A percentile compares a stretch with the other conserved stretches of the same genome.
Conservation (phyloP, 2,113 vertebrate genomes). For the Zeus faber region DNA sequence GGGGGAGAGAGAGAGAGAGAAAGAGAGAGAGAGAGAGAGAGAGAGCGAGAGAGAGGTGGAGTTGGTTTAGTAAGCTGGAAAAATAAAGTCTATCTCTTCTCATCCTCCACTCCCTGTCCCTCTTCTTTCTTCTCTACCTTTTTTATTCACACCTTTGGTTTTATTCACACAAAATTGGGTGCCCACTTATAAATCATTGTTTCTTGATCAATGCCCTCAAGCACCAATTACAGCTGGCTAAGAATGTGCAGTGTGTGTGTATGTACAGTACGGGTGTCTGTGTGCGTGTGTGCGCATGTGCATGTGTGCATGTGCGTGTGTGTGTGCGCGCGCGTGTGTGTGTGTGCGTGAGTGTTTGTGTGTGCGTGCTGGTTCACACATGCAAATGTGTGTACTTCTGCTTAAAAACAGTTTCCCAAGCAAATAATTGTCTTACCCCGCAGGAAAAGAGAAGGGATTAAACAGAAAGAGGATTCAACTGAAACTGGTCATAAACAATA, state of each 20-base stretch:
- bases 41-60: too few relatives aligned
- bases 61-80: too few relatives aligned
- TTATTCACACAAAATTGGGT: not conserved
- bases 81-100: not conserved
- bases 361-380: not conserved
- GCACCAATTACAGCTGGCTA: too few relatives aligned
- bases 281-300: not conserved
- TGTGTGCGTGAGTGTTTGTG: too few relatives aligned
- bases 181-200: not conserved
- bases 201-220: constrained; percentile 3
- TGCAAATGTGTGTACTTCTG: not conserved
- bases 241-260: too few relatives aligned
- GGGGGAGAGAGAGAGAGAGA: too few relatives aligned
- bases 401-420: not conserved
- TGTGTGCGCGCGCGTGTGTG: not conserved
- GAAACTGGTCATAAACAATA: too few relatives aligned
- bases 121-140: constrained; percentile 1
- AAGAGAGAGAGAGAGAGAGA: too few relatives aligned
- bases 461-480: too few relatives aligned
- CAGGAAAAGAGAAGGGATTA: too few relatives aligned
- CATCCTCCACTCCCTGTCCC: not conserved
- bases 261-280: too few relatives aligned
- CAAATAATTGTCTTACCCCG: too few relatives aligned
- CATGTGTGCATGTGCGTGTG: not conserved
- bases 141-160: not conserved